phyloP scores from a whole-genome alignment of 1,140 invertebrate genomes.

The Bombus sibiricus region DNA sequence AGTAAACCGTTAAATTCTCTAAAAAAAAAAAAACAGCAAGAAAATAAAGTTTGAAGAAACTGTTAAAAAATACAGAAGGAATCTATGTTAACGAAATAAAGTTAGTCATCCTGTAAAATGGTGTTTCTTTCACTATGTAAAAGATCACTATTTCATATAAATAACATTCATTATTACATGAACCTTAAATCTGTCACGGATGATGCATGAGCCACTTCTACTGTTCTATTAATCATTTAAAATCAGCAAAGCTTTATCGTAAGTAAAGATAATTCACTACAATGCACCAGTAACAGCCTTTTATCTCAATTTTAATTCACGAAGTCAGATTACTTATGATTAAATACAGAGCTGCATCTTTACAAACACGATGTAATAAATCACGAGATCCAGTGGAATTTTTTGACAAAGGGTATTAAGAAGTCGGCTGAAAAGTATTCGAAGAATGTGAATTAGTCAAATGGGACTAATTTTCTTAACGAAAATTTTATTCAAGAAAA shows the following conservation, averaged over 20 bases:
- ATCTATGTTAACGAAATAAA: not conserved
- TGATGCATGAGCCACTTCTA: not conserved
- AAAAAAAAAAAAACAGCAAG: not conserved
- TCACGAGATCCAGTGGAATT: not conserved
- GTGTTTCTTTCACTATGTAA: not conserved
- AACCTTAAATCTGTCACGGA: not conserved
- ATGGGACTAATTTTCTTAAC: not conserved
- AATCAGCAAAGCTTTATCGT: not conserved
- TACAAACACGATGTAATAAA: not conserved
- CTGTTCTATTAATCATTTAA: not conserved
- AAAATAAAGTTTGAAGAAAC: not conserved
- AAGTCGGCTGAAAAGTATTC: not conserved
- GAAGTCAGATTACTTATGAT: not conserved
- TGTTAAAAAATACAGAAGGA: not conserved
- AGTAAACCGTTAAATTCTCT: too few relatives aligned
- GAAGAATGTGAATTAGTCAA: too few relatives aligned
- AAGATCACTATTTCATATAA: not conserved
- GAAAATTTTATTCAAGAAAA: conserved; percentile 33
- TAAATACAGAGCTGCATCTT: not conserved
- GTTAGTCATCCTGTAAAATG: not conserved
- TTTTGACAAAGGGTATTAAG: not conserved
- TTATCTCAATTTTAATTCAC: too few relatives aligned
- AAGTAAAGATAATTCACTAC: not conserved
- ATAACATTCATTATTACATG: not conserved
- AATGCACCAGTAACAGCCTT: too few relatives aligned